These are phyloP conservation scores for Archips crataeganus DNA, from an alignment of 2,888 invertebrate genomes.

Conservation along the genomic window DNA sequence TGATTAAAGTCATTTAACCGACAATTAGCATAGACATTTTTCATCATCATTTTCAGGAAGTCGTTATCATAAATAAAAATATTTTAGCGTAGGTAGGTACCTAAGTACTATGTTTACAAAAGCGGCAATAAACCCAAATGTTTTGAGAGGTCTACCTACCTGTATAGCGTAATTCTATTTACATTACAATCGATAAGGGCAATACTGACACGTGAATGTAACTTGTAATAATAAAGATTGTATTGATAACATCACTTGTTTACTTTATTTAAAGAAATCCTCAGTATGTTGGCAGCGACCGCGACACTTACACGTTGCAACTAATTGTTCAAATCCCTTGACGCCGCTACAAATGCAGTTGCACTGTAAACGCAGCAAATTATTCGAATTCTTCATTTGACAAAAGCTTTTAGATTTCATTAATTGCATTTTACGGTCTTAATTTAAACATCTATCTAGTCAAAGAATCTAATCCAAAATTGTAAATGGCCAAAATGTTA, in stretches of 20 bases:
- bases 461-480: conserved; percentile 47
- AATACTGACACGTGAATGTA: conserved; percentile 54
- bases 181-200: conserved; percentile 62
- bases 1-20: neutral
- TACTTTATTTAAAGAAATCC: conserved; percentile 52
- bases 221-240: conserved; percentile 59
- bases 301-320: conserved; percentile 57
- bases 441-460: conserved; percentile 44
- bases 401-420: conserved; percentile 50
- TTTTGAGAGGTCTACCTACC: conserved; percentile 4
- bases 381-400: conserved; percentile 79
- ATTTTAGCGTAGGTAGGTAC: neutral
- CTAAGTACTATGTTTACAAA: neutral
- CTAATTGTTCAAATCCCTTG: conserved; percentile 49
- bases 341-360: conserved; percentile 63
- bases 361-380: conserved; percentile 69
- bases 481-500: conserved; percentile 77
- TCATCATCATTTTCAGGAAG: neutral
- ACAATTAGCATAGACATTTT: neutral
- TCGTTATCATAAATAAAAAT: neutral
- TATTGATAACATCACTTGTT: conserved; percentile 66
- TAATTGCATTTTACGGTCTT: conserved; percentile 8
- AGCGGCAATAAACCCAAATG: neutral
- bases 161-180: conserved; percentile 58
- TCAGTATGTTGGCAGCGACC: conserved; percentile 57